Evolutionary conservation across 2,113 vertebrate species (phyloP).

Genomic region (Neotoma lepida): DNA sequence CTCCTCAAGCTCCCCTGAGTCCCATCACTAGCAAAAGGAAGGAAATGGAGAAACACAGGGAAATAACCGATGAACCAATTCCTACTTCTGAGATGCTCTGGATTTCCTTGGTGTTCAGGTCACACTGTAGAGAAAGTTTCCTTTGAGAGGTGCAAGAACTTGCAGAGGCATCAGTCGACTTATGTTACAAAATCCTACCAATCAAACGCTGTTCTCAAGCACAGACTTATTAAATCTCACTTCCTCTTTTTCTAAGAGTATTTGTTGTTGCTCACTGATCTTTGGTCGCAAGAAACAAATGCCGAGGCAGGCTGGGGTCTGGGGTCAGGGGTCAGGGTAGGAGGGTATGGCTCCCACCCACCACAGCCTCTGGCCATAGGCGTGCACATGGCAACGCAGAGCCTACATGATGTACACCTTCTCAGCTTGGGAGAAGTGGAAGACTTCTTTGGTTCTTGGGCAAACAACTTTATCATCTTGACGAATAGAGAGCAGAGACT

Average conservation of each 20-base stretch:
- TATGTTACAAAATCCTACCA: constrained; percentile 85
- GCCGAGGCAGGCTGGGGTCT: constrained; percentile 79
- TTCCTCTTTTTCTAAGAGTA: constrained; percentile 78
- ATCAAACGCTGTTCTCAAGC: constrained; percentile 82
- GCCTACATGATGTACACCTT: constrained; percentile 99
- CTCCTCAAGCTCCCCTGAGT: constrained; percentile 65
- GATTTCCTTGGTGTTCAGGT: constrained; percentile 75
- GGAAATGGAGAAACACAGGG: constrained; percentile 77
- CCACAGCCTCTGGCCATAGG: constrained; percentile 19
- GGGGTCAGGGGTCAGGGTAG: constrained; percentile 30
- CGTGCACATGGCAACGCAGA: neutral
- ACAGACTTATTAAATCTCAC: constrained; percentile 79
- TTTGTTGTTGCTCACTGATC: constrained; percentile 85
- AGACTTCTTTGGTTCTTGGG: constrained; percentile 99
- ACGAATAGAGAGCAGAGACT: constrained; percentile 99
- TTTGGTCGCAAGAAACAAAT: constrained; percentile 89
- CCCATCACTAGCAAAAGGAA: constrained; percentile 72
- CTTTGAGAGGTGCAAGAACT: constrained; percentile 82
- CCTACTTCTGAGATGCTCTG: constrained; percentile 66
- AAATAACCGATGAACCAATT: constrained; percentile 63
- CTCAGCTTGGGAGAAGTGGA: constrained; percentile 99
- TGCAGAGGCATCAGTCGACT: constrained; percentile 82
- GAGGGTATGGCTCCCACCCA: constrained; percentile 78
- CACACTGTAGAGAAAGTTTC: constrained; percentile 78
- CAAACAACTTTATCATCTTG: constrained; percentile 99